Conservation (phyloP, 2,113 vertebrate genomes). For the Dendrocopos noguchii region DNA sequence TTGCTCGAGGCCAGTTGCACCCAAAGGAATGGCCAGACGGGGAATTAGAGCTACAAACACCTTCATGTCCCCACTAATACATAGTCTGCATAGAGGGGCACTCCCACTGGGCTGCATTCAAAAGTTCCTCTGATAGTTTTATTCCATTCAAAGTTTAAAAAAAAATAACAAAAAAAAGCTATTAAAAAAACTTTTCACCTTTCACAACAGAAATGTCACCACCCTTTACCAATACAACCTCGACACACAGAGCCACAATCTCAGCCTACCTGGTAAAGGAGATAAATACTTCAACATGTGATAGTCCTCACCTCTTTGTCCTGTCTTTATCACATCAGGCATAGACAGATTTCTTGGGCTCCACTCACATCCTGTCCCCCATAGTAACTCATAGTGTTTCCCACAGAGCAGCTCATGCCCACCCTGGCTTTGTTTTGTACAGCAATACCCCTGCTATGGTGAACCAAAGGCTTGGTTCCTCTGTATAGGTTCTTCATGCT, state of each 20-base stretch:
- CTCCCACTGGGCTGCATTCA: constrained; percentile 36
- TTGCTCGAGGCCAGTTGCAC: constrained; percentile 69
- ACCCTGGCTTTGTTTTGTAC: background rate
- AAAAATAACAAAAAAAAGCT: background rate
- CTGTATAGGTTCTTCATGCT: rapidly evolving
- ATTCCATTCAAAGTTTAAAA: background rate
- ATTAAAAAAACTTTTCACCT: background rate
- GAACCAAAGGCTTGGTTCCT: background rate
- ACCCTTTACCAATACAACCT: background rate
- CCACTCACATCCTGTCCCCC: background rate
- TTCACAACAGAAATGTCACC: constrained; percentile 22
- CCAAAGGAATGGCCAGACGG: constrained; percentile 72
- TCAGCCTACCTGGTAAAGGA: background rate
- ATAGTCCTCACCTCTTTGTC: background rate
- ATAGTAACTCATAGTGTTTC: background rate
- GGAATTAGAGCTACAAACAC: constrained; percentile 60
- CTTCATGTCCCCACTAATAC: constrained; percentile 58
- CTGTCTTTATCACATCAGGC: background rate
- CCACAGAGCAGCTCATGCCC: background rate
- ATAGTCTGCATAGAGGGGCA: constrained; percentile 35
- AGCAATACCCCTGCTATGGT: background rate
- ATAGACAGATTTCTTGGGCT: background rate
- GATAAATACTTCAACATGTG: background rate
- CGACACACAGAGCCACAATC: background rate
- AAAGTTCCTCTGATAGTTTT: constrained; percentile 44